Conservation (phyloP, 2,797 vertebrate genomes). For the Phataginus tetradactyla region DNA sequence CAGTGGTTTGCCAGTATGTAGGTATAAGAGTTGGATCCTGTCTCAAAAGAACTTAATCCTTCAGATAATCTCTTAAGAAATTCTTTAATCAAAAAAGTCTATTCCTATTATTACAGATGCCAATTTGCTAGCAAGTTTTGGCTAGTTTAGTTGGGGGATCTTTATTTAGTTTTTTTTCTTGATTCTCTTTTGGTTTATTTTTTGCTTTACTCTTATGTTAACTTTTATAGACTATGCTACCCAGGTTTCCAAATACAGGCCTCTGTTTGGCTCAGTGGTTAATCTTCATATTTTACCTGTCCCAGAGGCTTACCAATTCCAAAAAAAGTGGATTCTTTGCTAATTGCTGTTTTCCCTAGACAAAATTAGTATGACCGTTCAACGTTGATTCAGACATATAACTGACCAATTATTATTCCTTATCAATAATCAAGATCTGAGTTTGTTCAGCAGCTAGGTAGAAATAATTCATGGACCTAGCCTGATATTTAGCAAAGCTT, state of each 20-base stretch:
- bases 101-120: background rate
- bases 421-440: background rate
- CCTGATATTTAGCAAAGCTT: background rate
- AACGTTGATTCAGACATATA: background rate
- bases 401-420: background rate
- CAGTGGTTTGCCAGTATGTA: background rate
- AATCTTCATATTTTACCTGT: background rate
- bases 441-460: background rate
- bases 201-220: background rate
- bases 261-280: background rate
- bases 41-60: background rate
- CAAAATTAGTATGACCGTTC: background rate
- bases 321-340: background rate
- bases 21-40: background rate
- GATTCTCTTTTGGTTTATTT: background rate
- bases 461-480: background rate
- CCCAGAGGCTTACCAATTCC: background rate
- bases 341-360: background rate
- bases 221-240: background rate
- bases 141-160: background rate
- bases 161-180: background rate
- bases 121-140: background rate
- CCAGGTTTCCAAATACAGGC: rapidly evolving
- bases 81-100: background rate
- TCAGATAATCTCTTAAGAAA: background rate